A percentile compares a stretch with the other conserved stretches of the same genome.
phyloP scores from a whole-genome alignment of 1,140 invertebrate species.

The Polyergus mexicanus region DNA sequence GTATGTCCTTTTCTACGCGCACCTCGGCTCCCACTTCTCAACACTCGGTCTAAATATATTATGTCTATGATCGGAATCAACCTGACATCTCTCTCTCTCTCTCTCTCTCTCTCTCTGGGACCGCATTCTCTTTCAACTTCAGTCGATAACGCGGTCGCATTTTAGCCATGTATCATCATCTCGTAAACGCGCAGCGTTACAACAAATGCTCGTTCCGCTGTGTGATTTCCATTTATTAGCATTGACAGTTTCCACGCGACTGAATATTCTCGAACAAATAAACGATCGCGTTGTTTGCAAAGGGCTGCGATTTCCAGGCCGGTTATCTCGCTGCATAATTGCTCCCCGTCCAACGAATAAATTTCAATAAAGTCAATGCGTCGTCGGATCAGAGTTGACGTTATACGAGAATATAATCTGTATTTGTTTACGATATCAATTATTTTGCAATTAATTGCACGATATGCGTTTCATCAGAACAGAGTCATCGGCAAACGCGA shows the following conservation, averaged over 20 bases:
- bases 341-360: not conserved
- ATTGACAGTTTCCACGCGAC: not conserved
- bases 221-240: slow-evolving; percentile 31
- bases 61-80: not conserved
- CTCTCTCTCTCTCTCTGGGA: not conserved
- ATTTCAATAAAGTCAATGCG: not conserved
- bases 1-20: too few relatives aligned
- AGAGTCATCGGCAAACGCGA: not conserved
- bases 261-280: slow-evolving; percentile 36
- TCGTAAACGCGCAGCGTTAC: not conserved
- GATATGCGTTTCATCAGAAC: not conserved
- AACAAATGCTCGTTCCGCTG: not conserved
- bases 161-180: not conserved
- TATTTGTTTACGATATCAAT: not conserved
- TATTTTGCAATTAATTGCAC: not conserved
- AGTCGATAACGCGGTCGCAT: slow-evolving; percentile 14
- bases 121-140: not conserved
- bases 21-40: too few relatives aligned
- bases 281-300: slow-evolving; percentile 18
- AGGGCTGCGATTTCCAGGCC: not conserved
- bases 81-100: slow-evolving; percentile 25
- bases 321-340: not conserved
- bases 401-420: not conserved
- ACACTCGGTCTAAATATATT: too few relatives aligned
- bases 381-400: not conserved